Evolutionary conservation across 2,113 vertebrate species (phyloP).

Genomic region (Corythornis cristatus): DNA sequence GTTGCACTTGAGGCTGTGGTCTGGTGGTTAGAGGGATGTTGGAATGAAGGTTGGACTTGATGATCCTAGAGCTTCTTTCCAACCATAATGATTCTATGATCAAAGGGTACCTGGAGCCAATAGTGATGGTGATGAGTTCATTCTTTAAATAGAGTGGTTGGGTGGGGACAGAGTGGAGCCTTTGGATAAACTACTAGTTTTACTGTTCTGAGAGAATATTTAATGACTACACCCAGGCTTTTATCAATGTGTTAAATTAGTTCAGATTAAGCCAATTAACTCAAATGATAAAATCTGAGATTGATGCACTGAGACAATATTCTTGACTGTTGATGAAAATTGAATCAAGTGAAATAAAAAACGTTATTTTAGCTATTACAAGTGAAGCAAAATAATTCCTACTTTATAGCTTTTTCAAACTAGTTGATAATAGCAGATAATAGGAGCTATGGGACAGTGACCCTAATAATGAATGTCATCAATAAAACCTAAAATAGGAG

Average conservation of each 20-base stretch:
- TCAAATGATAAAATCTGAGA: neutral
- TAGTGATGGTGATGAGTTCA: rapidly evolving
- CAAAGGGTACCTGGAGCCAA: neutral
- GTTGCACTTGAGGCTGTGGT: too few relatives aligned
- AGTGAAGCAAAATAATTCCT: neutral
- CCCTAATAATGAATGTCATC: neutral
- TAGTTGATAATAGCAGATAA: neutral
- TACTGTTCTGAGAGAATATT: neutral
- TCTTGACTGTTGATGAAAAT: neutral
- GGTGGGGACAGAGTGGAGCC: rapidly evolving
- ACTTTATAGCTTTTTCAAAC: neutral
- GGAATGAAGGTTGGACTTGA: too few relatives aligned
- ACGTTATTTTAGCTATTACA: neutral
- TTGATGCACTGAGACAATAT: neutral
- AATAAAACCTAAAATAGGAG: neutral
- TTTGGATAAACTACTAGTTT: neutral
- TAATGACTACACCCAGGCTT: neutral
- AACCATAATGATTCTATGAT: too few relatives aligned
- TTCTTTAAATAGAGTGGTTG: neutral
- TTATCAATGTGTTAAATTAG: neutral
- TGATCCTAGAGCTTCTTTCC: too few relatives aligned
- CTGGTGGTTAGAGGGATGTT: too few relatives aligned
- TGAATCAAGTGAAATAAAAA: neutral
- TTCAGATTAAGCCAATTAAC: neutral
- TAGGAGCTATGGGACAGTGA: neutral